Conservation (phyloP, 2,113 vertebrate genomes). For the Crotalus helleri region DNA sequence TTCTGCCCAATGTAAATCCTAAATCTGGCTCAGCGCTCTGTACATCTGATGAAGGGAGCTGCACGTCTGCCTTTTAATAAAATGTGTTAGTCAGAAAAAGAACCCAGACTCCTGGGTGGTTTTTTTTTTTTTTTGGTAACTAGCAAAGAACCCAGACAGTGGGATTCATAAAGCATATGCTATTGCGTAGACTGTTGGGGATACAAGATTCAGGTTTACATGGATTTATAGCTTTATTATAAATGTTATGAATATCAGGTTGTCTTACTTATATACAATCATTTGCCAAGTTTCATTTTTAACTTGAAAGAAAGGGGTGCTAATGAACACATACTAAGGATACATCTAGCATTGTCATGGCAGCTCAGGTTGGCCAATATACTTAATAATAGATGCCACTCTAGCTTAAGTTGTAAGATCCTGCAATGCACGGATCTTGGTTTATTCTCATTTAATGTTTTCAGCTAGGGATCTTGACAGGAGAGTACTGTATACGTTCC, state of each 20-base stretch:
- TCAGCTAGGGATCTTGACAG: not conserved
- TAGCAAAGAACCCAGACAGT: not conserved
- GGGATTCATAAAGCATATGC: not conserved
- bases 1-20: not conserved
- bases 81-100: not conserved
- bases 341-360: not conserved
- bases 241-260: not conserved
- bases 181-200: not conserved
- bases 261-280: not conserved
- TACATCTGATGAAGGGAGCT: not conserved
- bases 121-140: too few relatives aligned
- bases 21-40: not conserved
- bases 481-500: not conserved
- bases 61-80: not conserved
- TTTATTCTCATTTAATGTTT: not conserved
- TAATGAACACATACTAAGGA: not conserved
- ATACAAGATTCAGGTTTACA: not conserved
- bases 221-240: not conserved
- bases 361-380: not conserved
- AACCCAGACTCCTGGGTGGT: too few relatives aligned
- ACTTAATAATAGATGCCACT: not conserved
- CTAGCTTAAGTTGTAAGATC: not conserved
- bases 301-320: not conserved
- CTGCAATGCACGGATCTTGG: not conserved
- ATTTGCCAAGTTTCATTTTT: not conserved